phyloP scores from a whole-genome alignment of 2,797 vertebrate species.

The Pangasius krempfi region DNA sequence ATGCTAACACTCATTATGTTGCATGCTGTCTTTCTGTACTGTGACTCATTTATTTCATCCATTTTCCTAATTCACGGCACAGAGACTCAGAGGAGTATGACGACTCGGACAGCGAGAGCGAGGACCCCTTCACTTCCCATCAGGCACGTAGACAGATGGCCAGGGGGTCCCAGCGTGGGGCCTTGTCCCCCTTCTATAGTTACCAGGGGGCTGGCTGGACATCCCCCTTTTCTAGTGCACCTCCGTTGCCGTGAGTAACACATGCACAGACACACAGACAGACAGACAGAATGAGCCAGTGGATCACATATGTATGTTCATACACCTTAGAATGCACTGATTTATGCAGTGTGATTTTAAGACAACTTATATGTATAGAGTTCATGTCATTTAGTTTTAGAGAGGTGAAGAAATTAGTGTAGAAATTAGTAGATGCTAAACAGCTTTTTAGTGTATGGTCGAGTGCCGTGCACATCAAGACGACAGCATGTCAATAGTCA shows the following conservation, averaged over 20 bases:
- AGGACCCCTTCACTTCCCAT: conserved; percentile 86
- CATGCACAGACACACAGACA: conserved; percentile 79
- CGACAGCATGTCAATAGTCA: not conserved
- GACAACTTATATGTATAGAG: not conserved
- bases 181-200: conserved; percentile 85
- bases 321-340: not conserved
- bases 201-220: conserved; percentile 84
- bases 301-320: conserved; percentile 21
- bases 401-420: conserved; percentile 1
- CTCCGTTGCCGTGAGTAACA: conserved; percentile 86
- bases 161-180: conserved; percentile 82
- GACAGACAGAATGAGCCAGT: conserved; percentile 69
- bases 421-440: not conserved
- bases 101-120: conserved; percentile 84
- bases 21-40: conserved; percentile 57
- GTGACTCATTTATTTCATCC: conserved; percentile 31
- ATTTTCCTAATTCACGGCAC: conserved; percentile 29
- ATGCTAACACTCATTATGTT: conserved; percentile 31
- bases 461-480: not conserved
- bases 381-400: conserved; percentile 15
- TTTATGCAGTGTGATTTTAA: not conserved
- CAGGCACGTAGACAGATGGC: conserved; percentile 86
- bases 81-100: conserved; percentile 83
- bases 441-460: not conserved
- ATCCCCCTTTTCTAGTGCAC: conserved; percentile 85